Evolutionary conservation across 1,140 invertebrate genomes (phyloP).

Genomic region (Heliconius himera): DNA sequence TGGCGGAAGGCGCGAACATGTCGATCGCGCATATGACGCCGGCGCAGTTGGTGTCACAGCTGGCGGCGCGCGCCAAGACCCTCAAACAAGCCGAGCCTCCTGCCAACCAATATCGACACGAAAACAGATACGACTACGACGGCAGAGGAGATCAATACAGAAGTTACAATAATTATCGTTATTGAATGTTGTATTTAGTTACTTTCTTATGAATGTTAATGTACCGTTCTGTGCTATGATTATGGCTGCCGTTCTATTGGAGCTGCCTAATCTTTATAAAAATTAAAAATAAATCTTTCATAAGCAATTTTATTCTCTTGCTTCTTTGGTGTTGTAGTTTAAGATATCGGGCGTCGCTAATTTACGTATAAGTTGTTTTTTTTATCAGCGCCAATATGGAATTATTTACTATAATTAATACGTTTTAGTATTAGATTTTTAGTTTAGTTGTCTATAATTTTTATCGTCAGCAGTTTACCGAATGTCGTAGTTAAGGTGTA

Average conservation of each 20-base stretch:
- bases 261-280: not conserved
- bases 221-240: not conserved
- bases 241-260: not conserved
- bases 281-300: not conserved
- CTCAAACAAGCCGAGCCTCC: slow-evolving; percentile 58
- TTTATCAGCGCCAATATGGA: not conserved
- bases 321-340: not conserved
- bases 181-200: slow-evolving; percentile 42
- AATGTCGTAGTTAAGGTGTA: not conserved
- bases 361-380: not conserved
- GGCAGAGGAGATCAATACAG: slow-evolving; percentile 40
- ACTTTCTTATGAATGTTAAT: not conserved
- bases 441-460: not conserved
- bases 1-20: slow-evolving; percentile 55
- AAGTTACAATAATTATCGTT: slow-evolving; percentile 58
- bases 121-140: slow-evolving; percentile 52
- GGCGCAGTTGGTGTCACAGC: slow-evolving; percentile 72
- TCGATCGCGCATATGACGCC: slow-evolving; percentile 75
- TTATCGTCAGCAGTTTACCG: not conserved
- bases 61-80: slow-evolving; percentile 73
- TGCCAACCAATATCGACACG: slow-evolving; percentile 45
- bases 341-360: not conserved
- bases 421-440: slow-evolving; percentile 8
- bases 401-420: not conserved
- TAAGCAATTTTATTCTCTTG: not conserved